Evolutionary conservation across 2,113 vertebrate genomes (phyloP), one percentile per base, ranked within the genome.

Genomic region (Macaca nemestrina): DNA sequence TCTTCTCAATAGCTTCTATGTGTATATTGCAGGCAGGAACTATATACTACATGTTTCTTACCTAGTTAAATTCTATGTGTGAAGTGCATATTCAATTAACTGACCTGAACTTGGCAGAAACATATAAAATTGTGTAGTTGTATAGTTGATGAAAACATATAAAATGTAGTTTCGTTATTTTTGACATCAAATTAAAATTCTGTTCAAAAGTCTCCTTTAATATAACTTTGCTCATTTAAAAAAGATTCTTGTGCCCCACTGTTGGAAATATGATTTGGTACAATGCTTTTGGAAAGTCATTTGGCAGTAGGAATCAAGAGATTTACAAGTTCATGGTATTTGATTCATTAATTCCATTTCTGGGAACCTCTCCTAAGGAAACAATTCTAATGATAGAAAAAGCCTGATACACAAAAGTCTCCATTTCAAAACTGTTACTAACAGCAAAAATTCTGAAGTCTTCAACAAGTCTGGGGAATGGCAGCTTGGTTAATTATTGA

Each of bases 291-390:
- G 94, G 93, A 93, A 97, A 93, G 88, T 92, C 88, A 96, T 59
- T 97, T 98, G 95, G 94, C 95, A 95, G 52, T 75, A 82, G 83
- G 90, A 96, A 97, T 98, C 93, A 97, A 85, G 97, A 97, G 97
- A 96, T 96, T 98, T 98, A 96, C 88, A 98, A 98, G 92, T 98
- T 97, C 95, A 96, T 96, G 85, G 96, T 95, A 96, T 97, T 97
- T 96, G 96, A 98, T 98, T 97, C 95, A 98, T 98, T 97, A 96
- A 98, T 97, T 98, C 96, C 94, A 94, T 95, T 97, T 98, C 97
- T 98, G 97, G 95, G 98, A 98, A 97, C 76, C 59, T 96, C 94
- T 98, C 97, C 97, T 98, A 98, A 95, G 95, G 96, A 97, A 98
- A 98, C 81, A 97, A 82, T 96, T 98, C 97, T 98, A 98, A 98